These are phyloP conservation scores for Penaeus chinensis DNA, from an alignment of 1,140 invertebrate genomes.

Conservation along the genomic window DNA sequence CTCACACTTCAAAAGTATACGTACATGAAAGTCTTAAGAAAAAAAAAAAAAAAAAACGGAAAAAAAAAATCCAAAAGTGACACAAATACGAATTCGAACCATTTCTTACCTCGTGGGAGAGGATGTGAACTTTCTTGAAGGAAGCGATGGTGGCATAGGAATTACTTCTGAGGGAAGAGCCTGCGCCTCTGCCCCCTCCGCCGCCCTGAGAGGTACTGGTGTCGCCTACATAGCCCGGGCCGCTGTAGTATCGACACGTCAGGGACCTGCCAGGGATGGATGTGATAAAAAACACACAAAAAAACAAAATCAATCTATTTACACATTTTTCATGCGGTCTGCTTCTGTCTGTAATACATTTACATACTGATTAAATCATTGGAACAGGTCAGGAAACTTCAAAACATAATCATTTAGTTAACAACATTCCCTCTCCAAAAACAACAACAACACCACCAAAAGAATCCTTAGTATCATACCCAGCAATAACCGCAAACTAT, in stretches of 20 bases:
- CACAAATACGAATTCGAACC: no score
- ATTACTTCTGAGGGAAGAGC: constrained; percentile 54
- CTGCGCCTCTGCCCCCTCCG: constrained; percentile 21
- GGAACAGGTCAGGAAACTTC: no score
- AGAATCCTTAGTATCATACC: neutral
- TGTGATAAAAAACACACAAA: neutral
- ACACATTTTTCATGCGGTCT: no score
- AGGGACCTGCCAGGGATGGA: constrained; percentile 33
- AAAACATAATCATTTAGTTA: constrained; percentile 3
- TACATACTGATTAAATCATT: no score
- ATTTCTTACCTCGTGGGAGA: constrained; percentile 45
- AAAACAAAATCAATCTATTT: no score
- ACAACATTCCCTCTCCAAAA: neutral
- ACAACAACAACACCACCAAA: neutral
- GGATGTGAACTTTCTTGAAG: constrained; percentile 58
- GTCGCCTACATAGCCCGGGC: constrained; percentile 53
- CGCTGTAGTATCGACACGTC: constrained; percentile 62
- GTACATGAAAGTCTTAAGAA: no score
- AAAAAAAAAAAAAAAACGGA: no score
- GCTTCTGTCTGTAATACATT: no score
- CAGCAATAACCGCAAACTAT: neutral
- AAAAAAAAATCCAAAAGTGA: no score
- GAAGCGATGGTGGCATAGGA: constrained; percentile 63
- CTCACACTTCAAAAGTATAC: no score
- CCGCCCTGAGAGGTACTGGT: constrained; percentile 33